A percentile compares a stretch with the other conserved stretches of the same genome.
phyloP scores from a whole-genome alignment of 2,888 invertebrate genomes.

The Tinea pellionella region DNA sequence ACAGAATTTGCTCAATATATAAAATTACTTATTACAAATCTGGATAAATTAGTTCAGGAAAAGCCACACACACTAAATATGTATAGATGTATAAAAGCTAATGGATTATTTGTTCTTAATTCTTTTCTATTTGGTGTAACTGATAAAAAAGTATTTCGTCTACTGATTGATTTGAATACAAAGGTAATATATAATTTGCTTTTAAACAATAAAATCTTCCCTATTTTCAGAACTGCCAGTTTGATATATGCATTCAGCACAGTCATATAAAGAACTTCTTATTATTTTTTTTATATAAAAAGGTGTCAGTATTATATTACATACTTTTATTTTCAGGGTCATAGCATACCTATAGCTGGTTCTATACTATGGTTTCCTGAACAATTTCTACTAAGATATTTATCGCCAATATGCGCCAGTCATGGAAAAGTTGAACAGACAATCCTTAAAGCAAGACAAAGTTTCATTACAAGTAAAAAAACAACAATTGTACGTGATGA shows the following conservation, averaged over 20 bases:
- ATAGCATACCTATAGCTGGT: slow-evolving; percentile 82
- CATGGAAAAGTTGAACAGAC: slow-evolving; percentile 53
- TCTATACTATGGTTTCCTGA: slow-evolving; percentile 89
- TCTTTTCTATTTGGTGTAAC: slow-evolving; percentile 79
- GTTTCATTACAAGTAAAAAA: slow-evolving; percentile 67
- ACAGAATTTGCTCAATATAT: slow-evolving; percentile 78
- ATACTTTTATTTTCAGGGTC: slow-evolving; percentile 59
- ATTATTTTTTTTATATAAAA: too few relatives aligned
- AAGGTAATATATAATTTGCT: too few relatives aligned
- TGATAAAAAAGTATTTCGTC: slow-evolving; percentile 81
- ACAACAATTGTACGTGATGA: slow-evolving; percentile 74
- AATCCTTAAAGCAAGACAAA: slow-evolving; percentile 63
- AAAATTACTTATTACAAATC: slow-evolving; percentile 69
- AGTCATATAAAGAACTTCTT: too few relatives aligned
- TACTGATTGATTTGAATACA: slow-evolving; percentile 79
- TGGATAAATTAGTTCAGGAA: slow-evolving; percentile 67
- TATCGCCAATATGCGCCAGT: slow-evolving; percentile 67
- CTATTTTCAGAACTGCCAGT: too few relatives aligned
- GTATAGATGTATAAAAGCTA: slow-evolving; percentile 74
- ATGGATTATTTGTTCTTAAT: slow-evolving; percentile 75
- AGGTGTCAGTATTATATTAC: not conserved
- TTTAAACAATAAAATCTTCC: too few relatives aligned
- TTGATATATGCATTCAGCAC: too few relatives aligned
- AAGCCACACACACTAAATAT: slow-evolving; percentile 62
- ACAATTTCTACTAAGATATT: slow-evolving; percentile 77